phyloP scores from a whole-genome alignment of 2,113 vertebrate species.

The Cervus canadensis region DNA sequence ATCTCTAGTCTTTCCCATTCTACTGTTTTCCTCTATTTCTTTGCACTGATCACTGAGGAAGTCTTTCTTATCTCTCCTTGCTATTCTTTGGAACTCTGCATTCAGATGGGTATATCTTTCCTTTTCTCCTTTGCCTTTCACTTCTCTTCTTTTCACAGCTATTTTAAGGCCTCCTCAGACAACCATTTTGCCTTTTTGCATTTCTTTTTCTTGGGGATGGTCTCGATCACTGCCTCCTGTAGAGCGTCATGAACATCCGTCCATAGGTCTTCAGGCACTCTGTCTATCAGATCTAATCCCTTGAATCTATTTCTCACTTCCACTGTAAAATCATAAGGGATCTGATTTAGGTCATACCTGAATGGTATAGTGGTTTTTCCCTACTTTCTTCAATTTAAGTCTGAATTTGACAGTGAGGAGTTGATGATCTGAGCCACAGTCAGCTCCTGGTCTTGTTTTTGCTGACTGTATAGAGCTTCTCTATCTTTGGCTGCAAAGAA shows the following conservation, averaged over 20 bases:
- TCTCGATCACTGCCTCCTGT: not conserved
- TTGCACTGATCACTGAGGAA: not conserved
- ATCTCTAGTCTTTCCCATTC: not conserved
- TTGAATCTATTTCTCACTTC: not conserved
- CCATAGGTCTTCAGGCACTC: not conserved
- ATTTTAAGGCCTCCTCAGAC: not conserved
- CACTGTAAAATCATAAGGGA: not conserved
- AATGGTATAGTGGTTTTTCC: not conserved
- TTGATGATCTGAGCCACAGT: not conserved
- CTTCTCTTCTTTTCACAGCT: not conserved
- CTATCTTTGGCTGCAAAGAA: not conserved
- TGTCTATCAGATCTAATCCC: not conserved
- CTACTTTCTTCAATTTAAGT: not conserved
- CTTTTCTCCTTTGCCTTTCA: not conserved
- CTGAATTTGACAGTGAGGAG: not conserved
- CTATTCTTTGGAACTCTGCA: not conserved
- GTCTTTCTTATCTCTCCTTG: not conserved
- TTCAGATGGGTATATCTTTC: not conserved
- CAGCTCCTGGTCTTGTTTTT: not conserved
- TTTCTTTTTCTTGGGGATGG: not conserved
- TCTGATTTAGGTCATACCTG: not conserved
- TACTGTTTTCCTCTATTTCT: not conserved
- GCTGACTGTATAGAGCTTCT: not conserved
- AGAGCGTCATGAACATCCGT: rapidly evolving
- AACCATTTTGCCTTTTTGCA: not conserved